Percentiles rank a stretch among this genome's conserved stretches.
Evolutionary conservation across 53 echinoderm and acorn worm species (phyloP).

Genomic region (Pentamera pediparva): DNA sequence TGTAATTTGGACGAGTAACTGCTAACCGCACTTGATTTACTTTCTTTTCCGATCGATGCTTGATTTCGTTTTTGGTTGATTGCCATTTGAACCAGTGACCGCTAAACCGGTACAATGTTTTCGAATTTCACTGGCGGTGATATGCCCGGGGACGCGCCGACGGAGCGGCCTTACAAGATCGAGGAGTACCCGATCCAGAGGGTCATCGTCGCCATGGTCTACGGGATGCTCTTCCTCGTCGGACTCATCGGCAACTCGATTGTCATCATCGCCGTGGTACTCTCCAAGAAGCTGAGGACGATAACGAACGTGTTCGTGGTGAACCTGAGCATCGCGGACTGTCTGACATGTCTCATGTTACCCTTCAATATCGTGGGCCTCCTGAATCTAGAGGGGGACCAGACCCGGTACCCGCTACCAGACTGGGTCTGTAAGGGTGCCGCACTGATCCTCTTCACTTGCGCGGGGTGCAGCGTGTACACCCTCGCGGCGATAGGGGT

Average conservation of each 20-base stretch:
- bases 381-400: constrained; percentile 28
- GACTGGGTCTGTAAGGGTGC: constrained; percentile 35
- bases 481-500: constrained; percentile 63
- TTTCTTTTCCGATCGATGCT: too few relatives aligned
- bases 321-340: constrained; percentile 34
- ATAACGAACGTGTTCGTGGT: constrained; percentile 47
- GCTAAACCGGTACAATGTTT: too few relatives aligned
- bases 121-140: too few relatives aligned
- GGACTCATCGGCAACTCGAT: constrained; percentile 35
- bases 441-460: constrained; percentile 44
- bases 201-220: constrained; percentile 5
- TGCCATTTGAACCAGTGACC: too few relatives aligned
- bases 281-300: constrained; percentile 33
- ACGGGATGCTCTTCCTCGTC: not conserved
- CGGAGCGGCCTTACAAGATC: constrained; percentile 20
- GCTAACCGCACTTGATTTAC: too few relatives aligned
- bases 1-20: too few relatives aligned
- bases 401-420: constrained; percentile 36
- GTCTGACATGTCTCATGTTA: constrained; percentile 26
- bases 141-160: not conserved
- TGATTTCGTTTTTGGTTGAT: too few relatives aligned
- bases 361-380: constrained; percentile 43
- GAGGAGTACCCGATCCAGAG: constrained; percentile 2
- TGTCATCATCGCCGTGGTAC: constrained; percentile 38
- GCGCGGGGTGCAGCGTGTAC: constrained; percentile 58